phyloP scores from a whole-genome alignment of 2,113 vertebrate genomes.

The Malurus elegans region DNA sequence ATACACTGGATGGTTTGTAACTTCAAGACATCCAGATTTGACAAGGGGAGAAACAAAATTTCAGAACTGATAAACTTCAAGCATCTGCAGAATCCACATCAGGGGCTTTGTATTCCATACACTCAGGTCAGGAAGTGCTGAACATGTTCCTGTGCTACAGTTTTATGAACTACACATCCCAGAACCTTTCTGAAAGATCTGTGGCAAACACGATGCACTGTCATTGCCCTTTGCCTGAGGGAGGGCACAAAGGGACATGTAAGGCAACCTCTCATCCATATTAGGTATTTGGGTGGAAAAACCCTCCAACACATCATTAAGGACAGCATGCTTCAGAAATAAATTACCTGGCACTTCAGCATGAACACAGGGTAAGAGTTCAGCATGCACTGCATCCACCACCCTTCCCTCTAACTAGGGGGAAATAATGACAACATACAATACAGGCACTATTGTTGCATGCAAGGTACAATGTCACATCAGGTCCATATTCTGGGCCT shows the following conservation, averaged over 20 bases:
- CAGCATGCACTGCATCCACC: not conserved
- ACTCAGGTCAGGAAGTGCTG: not conserved
- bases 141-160: not conserved
- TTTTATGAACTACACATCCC: not conserved
- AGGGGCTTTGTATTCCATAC: not conserved
- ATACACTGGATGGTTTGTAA: not conserved
- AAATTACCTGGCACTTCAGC: not conserved
- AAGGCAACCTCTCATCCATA: not conserved
- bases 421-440: not conserved
- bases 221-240: not conserved
- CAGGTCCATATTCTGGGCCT: not conserved
- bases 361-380: not conserved
- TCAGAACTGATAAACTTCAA: not conserved
- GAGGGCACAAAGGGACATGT: not conserved
- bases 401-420: not conserved
- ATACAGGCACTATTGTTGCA: fast-evolving
- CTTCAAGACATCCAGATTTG: not conserved
- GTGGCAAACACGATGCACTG: not conserved
- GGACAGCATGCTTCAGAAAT: not conserved
- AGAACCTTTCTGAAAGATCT: not conserved
- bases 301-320: fast-evolving
- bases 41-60: not conserved
- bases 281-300: not conserved
- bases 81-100: not conserved
- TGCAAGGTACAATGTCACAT: not conserved